Evolutionary conservation across 2,888 invertebrate species (phyloP).

Genomic region (Ecliptopera silaceata): DNA sequence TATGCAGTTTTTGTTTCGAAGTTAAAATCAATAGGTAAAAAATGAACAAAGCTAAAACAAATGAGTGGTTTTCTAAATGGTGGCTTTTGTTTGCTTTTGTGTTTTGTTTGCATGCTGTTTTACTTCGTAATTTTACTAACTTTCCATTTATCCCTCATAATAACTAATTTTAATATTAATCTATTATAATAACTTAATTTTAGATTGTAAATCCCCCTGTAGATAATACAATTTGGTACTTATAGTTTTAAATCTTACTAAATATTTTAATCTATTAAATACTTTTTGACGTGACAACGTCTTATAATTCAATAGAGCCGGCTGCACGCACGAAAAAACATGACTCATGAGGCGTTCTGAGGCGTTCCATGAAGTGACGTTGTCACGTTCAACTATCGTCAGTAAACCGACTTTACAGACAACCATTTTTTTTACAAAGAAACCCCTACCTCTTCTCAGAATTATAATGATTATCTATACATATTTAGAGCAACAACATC

Average conservation of each 20-base stretch:
- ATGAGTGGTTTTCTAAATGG: conserved; percentile 4
- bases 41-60: conserved; percentile 18
- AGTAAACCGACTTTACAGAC: no score
- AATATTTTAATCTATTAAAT: neutral
- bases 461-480: no score
- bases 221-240: no score
- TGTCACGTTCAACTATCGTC: no score
- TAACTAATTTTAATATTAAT: neutral
- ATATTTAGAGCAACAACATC: neutral
- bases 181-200: neutral
- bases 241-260: neutral
- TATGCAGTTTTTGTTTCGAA: no score
- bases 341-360: no score
- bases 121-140: conserved; percentile 3
- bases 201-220: neutral
- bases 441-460: no score
- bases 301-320: no score
- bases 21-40: neutral
- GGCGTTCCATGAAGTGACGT: no score
- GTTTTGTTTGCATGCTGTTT: conserved; percentile 17
- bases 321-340: no score
- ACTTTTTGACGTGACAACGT: no score
- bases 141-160: conserved; percentile 12
- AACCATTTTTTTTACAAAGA: no score
- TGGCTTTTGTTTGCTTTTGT: conserved; percentile 22